A percentile compares a stretch with the other conserved stretches of the same genome.
These are phyloP conservation scores for Rapana venosa DNA, from an alignment of 2,888 invertebrate genomes.

Conservation along the genomic window DNA sequence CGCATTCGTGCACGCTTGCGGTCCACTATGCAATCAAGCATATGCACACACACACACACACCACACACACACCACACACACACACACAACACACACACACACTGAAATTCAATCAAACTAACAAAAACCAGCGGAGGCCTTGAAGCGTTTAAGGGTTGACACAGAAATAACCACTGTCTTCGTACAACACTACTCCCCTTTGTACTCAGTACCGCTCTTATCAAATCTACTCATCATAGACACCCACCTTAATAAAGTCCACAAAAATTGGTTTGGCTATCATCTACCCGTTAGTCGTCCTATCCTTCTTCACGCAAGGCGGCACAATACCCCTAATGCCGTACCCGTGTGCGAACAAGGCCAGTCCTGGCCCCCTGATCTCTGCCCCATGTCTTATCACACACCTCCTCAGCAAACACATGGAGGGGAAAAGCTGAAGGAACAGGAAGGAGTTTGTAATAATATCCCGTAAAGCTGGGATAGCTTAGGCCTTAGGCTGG, in stretches of 20 bases:
- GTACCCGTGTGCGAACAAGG: neutral
- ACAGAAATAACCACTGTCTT: too few relatives aligned
- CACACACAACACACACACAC: too few relatives aligned
- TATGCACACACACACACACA: too few relatives aligned
- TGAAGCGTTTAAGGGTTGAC: too few relatives aligned
- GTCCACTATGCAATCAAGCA: too few relatives aligned
- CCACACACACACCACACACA: too few relatives aligned
- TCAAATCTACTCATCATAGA: neutral
- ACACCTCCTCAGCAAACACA: neutral
- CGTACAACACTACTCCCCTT: neutral
- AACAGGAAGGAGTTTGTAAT: neutral
- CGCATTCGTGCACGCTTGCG: too few relatives aligned
- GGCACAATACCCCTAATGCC: neutral
- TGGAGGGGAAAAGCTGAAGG: neutral
- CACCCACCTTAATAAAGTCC: neutral
- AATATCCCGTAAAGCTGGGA: neutral
- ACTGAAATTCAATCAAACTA: too few relatives aligned
- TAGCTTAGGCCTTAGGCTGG: neutral
- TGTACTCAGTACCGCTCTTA: neutral
- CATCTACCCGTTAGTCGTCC: neutral
- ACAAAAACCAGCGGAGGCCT: too few relatives aligned
- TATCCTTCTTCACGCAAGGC: neutral
- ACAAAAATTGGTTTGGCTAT: neutral
- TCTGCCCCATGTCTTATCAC: too few relatives aligned
- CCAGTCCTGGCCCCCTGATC: neutral